These are phyloP conservation scores for Cinclus cinclus DNA, from an alignment of 2,113 vertebrate genomes.

Conservation along the genomic window DNA sequence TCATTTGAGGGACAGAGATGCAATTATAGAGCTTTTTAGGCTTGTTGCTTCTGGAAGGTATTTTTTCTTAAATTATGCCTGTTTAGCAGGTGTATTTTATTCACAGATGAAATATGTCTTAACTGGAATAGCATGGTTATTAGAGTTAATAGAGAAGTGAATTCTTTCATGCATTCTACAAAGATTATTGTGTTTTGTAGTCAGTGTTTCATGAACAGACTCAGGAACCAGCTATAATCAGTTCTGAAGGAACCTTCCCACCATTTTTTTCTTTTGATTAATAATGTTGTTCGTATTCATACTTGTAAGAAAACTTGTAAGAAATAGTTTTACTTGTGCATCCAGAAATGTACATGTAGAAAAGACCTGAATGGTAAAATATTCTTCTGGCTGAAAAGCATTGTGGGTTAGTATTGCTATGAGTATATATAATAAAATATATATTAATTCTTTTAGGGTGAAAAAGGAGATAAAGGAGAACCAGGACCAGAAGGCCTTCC, in stretches of 20 bases:
- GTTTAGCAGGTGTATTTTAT: neutral
- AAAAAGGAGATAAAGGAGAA: conserved; percentile 77
- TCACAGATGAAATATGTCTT: neutral
- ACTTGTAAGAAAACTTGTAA: neutral
- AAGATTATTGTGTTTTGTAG: neutral
- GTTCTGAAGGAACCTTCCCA: neutral
- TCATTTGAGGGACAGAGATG: neutral
- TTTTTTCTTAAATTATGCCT: neutral
- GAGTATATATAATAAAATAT: neutral
- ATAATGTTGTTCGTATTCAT: neutral
- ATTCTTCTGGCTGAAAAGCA: neutral
- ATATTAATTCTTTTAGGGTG: conserved; percentile 71
- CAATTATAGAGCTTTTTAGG: neutral
- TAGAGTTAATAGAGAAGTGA: neutral
- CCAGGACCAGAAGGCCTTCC: conserved; percentile 68
- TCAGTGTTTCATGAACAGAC: neutral
- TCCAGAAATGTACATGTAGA: neutral
- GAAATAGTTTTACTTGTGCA: neutral
- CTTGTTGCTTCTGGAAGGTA: neutral
- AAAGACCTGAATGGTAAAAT: neutral
- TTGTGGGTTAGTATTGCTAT: neutral
- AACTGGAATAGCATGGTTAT: neutral
- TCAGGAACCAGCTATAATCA: neutral
- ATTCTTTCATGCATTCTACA: neutral
- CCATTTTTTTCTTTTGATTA: neutral